These are phyloP conservation scores for Oreohelix idahoensis DNA, from an alignment of 1,140 invertebrate species.

Conservation along the genomic window DNA sequence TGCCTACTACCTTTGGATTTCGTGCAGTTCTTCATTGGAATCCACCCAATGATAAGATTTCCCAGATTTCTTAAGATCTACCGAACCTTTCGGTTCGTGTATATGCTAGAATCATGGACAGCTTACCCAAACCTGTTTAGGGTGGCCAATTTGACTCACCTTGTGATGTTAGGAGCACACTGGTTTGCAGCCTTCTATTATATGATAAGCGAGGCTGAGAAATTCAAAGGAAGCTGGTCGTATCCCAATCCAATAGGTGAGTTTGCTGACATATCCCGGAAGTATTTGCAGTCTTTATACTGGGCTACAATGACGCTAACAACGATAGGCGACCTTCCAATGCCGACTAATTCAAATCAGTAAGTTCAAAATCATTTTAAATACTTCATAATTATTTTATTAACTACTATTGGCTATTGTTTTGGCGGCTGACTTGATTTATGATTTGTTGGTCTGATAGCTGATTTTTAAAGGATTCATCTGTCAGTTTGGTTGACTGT, in stretches of 20 bases:
- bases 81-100: slow-evolving; percentile 92
- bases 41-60: slow-evolving; percentile 73
- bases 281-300: slow-evolving; percentile 94
- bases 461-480: too few relatives aligned
- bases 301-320: too few relatives aligned
- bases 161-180: slow-evolving; percentile 92
- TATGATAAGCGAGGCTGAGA: slow-evolving; percentile 91
- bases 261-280: slow-evolving; percentile 88
- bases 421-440: too few relatives aligned
- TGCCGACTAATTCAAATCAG: too few relatives aligned
- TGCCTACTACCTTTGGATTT: slow-evolving; percentile 90
- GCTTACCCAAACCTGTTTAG: slow-evolving; percentile 96
- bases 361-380: too few relatives aligned
- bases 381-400: too few relatives aligned
- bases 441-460: too few relatives aligned
- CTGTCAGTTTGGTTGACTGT: too few relatives aligned
- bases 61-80: slow-evolving; percentile 83
- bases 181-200: slow-evolving; percentile 99
- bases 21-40: slow-evolving; percentile 77
- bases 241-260: slow-evolving; percentile 84
- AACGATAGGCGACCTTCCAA: too few relatives aligned
- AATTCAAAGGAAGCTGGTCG: slow-evolving; percentile 91
- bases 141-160: slow-evolving; percentile 95
- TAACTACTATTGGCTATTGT: too few relatives aligned
- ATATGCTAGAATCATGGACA: slow-evolving; percentile 95